Evolutionary conservation across 2,888 invertebrate species (phyloP), one percentile per base, ranked within the genome.

Genomic region (Xylota segnis): DNA sequence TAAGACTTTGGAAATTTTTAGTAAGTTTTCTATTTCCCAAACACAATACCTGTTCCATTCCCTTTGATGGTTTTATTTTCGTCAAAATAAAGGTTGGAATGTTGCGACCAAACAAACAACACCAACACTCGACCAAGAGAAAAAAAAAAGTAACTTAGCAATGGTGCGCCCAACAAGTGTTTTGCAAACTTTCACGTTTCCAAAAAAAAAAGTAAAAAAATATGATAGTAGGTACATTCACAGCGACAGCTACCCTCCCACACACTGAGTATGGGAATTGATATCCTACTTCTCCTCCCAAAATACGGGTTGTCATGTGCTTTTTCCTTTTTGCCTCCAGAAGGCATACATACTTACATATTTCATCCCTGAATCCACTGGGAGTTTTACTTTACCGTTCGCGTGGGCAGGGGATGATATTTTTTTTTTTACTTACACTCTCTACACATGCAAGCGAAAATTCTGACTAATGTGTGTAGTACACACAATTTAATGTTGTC

Each of bases 131-230:
- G 47, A n/a, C n/a, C 9, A 43, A 40, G n/a, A 12, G 32, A n/a
- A 32, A 63, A 29, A n/a, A 29, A 16, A 29, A 47, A 45, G 14
- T 63, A 32, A 14, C 43, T 14, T 43, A 14, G 4, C 43, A 43
- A 43, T n/a, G 14, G 32, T n/a, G 12, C 18, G 18, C 12, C 63
- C 63, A 47, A 63, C 63, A 63, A 63, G 63, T 63, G 63, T 47
- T 63, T 63, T 47, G 32, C 47, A 63, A 40, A 43, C 61, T 23
- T 50, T 50, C 23, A 50, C 23, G 18, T 23, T 23, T 43, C 14
- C 14, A 43, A 6, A 23, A 5, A 50, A 45, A 7, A 16, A 40
- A 40, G 3, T n/a, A 23, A 23, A 23, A 23, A 23, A 23, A 23
- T 23, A n/a, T n/a, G n/a, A n/a, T n/a, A n/a, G n/a, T 23, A 23